Evolutionary conservation across 2,113 vertebrate genomes (phyloP).

Genomic region (Dromiciops gliroides): DNA sequence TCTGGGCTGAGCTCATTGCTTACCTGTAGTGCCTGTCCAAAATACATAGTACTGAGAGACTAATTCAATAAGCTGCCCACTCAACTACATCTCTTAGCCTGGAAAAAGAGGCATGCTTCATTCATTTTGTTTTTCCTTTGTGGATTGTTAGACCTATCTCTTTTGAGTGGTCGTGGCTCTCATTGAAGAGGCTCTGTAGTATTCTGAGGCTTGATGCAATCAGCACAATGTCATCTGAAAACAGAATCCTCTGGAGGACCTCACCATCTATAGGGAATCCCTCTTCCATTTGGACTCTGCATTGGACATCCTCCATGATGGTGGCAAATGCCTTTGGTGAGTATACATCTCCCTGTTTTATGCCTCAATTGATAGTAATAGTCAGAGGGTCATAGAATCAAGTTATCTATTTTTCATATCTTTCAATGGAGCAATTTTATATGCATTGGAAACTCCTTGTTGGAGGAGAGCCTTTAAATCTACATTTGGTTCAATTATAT

Average conservation of each 20-base stretch:
- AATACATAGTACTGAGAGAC: not conserved
- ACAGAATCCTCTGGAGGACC: not conserved
- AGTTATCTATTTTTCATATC: not conserved
- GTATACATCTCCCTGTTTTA: not conserved
- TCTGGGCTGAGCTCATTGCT: not conserved
- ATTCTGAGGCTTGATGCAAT: slow-evolving; percentile 2
- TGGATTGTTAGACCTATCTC: not conserved
- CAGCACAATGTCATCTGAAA: slow-evolving; percentile 2
- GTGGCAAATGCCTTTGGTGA: not conserved
- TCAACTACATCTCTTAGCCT: not conserved
- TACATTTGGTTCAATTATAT: not conserved
- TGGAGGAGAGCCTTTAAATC: not conserved
- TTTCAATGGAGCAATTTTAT: not conserved
- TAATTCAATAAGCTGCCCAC: not conserved
- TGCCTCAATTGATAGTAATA: not conserved
- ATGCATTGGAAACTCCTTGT: not conserved
- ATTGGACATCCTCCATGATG: not conserved
- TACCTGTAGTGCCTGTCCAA: not conserved
- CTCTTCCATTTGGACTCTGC: slow-evolving; percentile 1
- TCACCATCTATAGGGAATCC: slow-evolving; percentile 1
- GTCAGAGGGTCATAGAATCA: not conserved
- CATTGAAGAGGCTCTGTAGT: slow-evolving; percentile 1
- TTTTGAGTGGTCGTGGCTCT: not conserved
- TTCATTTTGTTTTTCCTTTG: slow-evolving; percentile 3
- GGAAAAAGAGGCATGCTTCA: not conserved